These are phyloP conservation scores for Nymphicus hollandicus DNA, from an alignment of 2,113 vertebrate genomes.

Conservation along the genomic window DNA sequence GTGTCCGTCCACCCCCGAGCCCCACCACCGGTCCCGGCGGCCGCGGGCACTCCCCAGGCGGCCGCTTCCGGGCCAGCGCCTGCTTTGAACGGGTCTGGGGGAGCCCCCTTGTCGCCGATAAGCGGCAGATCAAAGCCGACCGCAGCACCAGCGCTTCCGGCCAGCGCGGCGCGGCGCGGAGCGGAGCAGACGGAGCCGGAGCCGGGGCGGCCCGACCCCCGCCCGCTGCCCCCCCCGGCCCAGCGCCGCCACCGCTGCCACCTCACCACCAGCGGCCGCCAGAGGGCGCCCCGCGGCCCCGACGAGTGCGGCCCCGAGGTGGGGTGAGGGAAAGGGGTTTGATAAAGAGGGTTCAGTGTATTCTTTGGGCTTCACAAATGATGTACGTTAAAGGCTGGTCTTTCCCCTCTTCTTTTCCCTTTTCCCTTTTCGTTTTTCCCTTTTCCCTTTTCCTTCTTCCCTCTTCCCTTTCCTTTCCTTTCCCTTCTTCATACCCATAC, in stretches of 20 bases:
- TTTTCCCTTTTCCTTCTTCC: too few species aligned
- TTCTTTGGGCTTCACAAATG: background rate
- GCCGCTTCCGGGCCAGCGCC: background rate
- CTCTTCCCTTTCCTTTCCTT: background rate
- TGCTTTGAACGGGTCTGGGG: background rate
- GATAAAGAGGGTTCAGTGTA: accelerated
- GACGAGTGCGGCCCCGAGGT: background rate
- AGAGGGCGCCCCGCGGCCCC: background rate
- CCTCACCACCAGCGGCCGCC: background rate
- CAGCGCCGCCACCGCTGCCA: background rate
- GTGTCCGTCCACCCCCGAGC: too few species aligned
- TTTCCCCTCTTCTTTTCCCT: background rate
- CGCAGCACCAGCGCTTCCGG: background rate
- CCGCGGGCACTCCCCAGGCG: background rate
- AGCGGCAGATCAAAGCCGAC: background rate
- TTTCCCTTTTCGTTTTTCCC: background rate
- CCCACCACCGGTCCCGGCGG: accelerated
- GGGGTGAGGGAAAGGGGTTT: accelerated
- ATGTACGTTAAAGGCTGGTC: background rate
- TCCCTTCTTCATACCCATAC: background rate
- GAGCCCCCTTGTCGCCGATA: background rate
- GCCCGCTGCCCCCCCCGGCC: too few species aligned
- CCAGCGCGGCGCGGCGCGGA: background rate
- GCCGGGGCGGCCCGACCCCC: background rate
- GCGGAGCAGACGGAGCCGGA: background rate